Base-by-base conservation (phyloP, 2,888 invertebrate species). In the Eledone cirrhosa region DNA sequence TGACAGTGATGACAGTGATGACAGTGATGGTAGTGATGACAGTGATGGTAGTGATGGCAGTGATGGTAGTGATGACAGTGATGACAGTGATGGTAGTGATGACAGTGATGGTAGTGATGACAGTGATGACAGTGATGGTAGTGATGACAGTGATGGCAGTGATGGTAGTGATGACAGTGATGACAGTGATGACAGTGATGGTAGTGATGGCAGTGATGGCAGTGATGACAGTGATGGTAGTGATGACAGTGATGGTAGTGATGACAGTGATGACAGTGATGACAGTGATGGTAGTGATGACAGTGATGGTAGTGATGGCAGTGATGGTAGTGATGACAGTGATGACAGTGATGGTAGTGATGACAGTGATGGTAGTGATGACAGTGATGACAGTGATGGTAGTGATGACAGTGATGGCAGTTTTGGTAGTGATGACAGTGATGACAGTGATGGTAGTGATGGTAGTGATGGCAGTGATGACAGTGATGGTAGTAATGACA, bases 11-110 rank as follows among this genome's bases (percentile, higher is more conserved):
- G 59, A 59, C n/a, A 78, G 78, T 77, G 53, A 53, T 77, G 65
- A 67, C 41, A 78, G 78, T 78, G 65, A 67, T 78, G 65, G 78
- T 48, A 78, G 78, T 78, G 31, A 53, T 78, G 41, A 41, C 48
- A 78, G 78, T 78, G 41, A 41, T 78, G 65, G 76, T 78, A 78
- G 78, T 78, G 65, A 67, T 78, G 41, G 77, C 41, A 78, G 78
- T 78, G 41, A 67, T 47, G 65, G 76, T 48, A 29, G 76, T 41
- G 27, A 29, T 19, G 16, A 29, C 16, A 72, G 24, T 27, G 72
- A 19, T 19, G 72, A n/a, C 16, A 27, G 24, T 16, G 19, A 76
- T 78, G 48, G 74, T 47, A 77, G 76, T 78, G 22, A 47, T 31
- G 48, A 47, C 67, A 22, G 65, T 65, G 48, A 48, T 78, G 29